Evolutionary conservation across 2,113 vertebrate species (phyloP), one percentile per base, ranked within the genome.

Genomic region (Gallinago paraguaiae): DNA sequence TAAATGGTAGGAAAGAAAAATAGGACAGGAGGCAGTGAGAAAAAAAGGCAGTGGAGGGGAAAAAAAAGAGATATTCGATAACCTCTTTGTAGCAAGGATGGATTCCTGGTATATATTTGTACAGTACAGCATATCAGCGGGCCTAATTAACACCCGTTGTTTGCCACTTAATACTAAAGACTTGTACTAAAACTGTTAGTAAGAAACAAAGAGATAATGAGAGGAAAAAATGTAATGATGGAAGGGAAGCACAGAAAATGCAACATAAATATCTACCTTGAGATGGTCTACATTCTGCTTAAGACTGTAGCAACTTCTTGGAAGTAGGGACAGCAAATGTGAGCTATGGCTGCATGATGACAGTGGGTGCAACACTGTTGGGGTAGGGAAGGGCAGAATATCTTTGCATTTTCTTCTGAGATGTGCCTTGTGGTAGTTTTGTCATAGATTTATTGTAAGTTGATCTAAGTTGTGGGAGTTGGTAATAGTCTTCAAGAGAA

Each of bases 1-100:
- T 83, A 80, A 93, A 75, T 51, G 11, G 24, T 31, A 60, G n/a
- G 60, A 70, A 94, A 88, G 88, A 85, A 92, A 96, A 93, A 77
- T 63, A 28, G 2, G 22, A 23, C 28, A 83, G n/a, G 30, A 74
- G 27, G 30, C 33, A 78, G 30, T 43, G 12, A 76, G 43, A 7
- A 85, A 70, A 90, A 74, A 72, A 11, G 12, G 35, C 35, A 79
- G 8, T 17, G 16, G 22, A 41, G 16, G n/a, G 4, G 17, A 2
- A 9, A 46, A 25, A 78, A 59, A 30, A 54, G 31, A 78, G 10
- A 25, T 63, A 61, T 35, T 80, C 17, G 71, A 3, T 51, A 75
- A 68, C 17, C 13, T 57, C 13, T 83, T 81, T 56, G n/a, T 70
- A 48, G 25, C 13, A 71, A 67, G 30, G 24, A 78, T 60, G 48